Conservation (phyloP, 2,113 vertebrate genomes). For the Hiodon tergisus region DNA sequence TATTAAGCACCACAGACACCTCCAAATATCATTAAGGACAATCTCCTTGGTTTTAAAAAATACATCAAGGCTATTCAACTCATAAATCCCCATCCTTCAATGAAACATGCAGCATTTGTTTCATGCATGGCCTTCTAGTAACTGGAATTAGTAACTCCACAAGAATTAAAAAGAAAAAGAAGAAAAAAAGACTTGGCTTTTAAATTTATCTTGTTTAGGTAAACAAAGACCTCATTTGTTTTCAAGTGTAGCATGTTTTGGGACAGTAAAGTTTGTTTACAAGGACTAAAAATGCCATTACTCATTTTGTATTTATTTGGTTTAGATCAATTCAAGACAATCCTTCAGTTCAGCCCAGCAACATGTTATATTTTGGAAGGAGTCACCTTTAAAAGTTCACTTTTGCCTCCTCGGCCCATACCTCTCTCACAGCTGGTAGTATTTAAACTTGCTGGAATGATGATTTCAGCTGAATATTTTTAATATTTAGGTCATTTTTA, state of each 20-base stretch:
- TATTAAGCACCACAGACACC: constrained; percentile 13
- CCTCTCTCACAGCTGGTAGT: constrained; percentile 49
- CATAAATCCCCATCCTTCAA: constrained; percentile 41
- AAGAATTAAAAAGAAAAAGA: neutral
- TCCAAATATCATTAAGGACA: constrained; percentile 19
- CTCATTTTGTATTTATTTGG: constrained; percentile 42
- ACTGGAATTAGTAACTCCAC: constrained; percentile 19
- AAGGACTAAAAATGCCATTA: constrained; percentile 40
- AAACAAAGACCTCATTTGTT: constrained; percentile 30
- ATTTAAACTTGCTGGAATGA: constrained; percentile 49
- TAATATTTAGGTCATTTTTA: constrained; percentile 48
- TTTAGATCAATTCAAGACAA: constrained; percentile 33
- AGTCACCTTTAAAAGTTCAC: constrained; percentile 36
- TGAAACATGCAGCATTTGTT: constrained; percentile 46
- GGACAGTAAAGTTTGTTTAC: constrained; percentile 22
- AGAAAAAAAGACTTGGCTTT: constrained; percentile 16
- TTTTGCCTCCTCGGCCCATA: constrained; percentile 21
- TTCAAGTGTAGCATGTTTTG: constrained; percentile 31
- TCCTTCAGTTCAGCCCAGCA: constrained; percentile 33
- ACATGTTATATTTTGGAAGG: constrained; percentile 30
- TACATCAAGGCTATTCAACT: constrained; percentile 26
- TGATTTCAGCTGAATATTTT: constrained; percentile 49
- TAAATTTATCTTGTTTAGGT: constrained; percentile 33
- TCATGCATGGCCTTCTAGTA: constrained; percentile 37
- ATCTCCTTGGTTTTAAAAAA: constrained; percentile 25